phyloP scores from a whole-genome alignment of 2,888 invertebrate species.

The Mystacides longicornis region DNA sequence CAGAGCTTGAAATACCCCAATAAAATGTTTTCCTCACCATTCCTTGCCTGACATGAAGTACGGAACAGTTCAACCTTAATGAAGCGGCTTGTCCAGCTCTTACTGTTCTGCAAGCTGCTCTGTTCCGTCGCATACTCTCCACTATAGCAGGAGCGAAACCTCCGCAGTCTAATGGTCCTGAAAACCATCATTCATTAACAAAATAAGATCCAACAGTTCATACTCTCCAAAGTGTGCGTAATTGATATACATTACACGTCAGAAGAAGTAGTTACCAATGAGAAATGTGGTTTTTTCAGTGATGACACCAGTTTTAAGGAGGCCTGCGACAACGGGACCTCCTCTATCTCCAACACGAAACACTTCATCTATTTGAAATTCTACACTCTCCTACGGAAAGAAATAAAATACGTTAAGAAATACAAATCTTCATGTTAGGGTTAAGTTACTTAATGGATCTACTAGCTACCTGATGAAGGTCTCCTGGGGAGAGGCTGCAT shows the following conservation, averaged over 20 bases:
- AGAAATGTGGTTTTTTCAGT: conserved; percentile 74
- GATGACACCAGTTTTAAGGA: conserved; percentile 77
- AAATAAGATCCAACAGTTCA: not conserved
- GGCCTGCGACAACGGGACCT: conserved; percentile 78
- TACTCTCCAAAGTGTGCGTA: not conserved
- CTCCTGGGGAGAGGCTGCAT: not conserved
- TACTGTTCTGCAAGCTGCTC: conserved; percentile 82
- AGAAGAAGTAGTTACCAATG: conserved; percentile 46
- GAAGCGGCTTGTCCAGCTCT: conserved; percentile 88
- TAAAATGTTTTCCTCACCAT: conserved; percentile 55
- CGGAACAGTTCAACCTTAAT: conserved; percentile 58
- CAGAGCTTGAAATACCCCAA: not conserved
- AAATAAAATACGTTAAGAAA: too few species aligned
- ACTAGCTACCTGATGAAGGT: not conserved
- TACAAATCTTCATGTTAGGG: not conserved
- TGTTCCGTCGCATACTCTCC: conserved; percentile 84
- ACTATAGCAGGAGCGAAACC: conserved; percentile 71
- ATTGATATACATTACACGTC: not conserved
- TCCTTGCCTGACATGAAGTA: conserved; percentile 64
- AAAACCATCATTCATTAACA: conserved; percentile 7
- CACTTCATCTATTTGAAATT: conserved; percentile 93
- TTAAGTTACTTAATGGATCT: not conserved
- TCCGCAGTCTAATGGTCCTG: conserved; percentile 70
- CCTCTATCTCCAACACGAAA: conserved; percentile 76
- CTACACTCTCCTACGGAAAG: conserved; percentile 64